phyloP scores from a whole-genome alignment of 92 coral and sea anemone genomes.

The Diadumene lineata region DNA sequence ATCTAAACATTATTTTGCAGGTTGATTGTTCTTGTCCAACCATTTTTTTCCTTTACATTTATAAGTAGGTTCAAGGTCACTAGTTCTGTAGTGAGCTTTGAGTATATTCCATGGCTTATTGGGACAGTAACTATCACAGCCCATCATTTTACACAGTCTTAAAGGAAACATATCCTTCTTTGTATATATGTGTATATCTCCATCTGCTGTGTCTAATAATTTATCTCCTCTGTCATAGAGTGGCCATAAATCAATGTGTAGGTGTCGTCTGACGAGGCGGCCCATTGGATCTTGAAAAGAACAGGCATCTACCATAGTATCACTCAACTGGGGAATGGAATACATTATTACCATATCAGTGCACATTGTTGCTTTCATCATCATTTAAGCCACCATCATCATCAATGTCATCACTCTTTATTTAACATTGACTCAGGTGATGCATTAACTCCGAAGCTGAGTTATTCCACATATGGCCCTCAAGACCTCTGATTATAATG shows the following conservation, averaged over 20 bases:
- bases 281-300: slow-evolving; percentile 89
- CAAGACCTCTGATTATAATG: background rate
- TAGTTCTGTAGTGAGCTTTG: slow-evolving; percentile 39
- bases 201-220: slow-evolving; percentile 52
- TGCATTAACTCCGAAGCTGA: too few species aligned
- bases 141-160: slow-evolving; percentile 67
- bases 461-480: background rate
- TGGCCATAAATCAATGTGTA: slow-evolving; percentile 65
- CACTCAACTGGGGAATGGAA: too few species aligned
- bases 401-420: too few species aligned
- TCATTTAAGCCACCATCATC: too few species aligned
- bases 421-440: too few species aligned
- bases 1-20: background rate
- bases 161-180: slow-evolving; percentile 70
- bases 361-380: too few species aligned
- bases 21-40: slow-evolving; percentile 38
- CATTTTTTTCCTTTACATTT: slow-evolving; percentile 53
- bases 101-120: slow-evolving; percentile 55
- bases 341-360: too few species aligned
- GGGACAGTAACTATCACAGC: slow-evolving; percentile 55
- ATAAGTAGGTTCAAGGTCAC: slow-evolving; percentile 40
- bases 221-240: slow-evolving; percentile 46
- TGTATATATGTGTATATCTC: slow-evolving; percentile 32
- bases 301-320: slow-evolving; percentile 66
- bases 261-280: slow-evolving; percentile 60